Percentiles rank a stretch among this genome's conserved stretches.
phyloP scores from a whole-genome alignment of 2,797 vertebrate genomes.

The Muscicapa striata region DNA sequence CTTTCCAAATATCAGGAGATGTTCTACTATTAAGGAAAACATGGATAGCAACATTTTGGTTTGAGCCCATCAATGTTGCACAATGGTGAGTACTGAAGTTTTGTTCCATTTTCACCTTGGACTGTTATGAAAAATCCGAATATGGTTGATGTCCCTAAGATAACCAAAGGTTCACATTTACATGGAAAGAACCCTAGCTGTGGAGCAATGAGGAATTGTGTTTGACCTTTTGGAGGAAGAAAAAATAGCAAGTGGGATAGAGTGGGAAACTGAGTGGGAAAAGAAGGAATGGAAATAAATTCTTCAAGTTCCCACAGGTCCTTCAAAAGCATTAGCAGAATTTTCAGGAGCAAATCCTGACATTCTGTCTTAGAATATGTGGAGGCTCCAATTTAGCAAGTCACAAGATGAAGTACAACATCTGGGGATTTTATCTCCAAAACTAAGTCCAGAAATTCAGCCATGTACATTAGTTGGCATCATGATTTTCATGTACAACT shows the following conservation, averaged over 20 bases:
- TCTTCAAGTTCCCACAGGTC: not conserved
- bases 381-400: not conserved
- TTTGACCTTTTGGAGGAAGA: not conserved
- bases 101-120: not conserved
- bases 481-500: not conserved
- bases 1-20: not conserved
- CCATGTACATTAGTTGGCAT: not conserved
- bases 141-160: not conserved
- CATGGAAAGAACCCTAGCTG: not conserved
- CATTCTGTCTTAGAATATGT: not conserved
- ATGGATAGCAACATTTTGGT: not conserved
- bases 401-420: not conserved
- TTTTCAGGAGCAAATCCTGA: not conserved
- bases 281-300: not conserved
- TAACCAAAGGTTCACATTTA: not conserved
- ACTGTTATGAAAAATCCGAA: not conserved
- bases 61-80: not conserved
- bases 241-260: not conserved
- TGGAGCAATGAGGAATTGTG: not conserved
- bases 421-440: not conserved
- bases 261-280: not conserved
- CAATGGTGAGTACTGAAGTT: not conserved
- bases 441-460: not conserved
- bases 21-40: not conserved
- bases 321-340: not conserved